Evolutionary conservation across 2,888 invertebrate species (phyloP), one percentile per base, ranked within the genome.

Genomic region (Spodoptera exigua): DNA sequence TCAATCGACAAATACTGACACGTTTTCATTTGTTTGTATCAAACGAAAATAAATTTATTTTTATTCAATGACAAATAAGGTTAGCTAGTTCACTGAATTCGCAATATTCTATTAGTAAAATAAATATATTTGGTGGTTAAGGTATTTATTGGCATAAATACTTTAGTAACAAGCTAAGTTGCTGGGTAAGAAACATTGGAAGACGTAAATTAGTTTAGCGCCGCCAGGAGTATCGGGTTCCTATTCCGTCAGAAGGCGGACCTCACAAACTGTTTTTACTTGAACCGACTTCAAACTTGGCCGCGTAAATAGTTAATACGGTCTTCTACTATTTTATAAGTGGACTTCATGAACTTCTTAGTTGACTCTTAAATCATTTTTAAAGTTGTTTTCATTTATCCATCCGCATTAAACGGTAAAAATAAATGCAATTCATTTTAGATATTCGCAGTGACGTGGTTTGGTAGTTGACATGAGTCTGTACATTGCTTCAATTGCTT

Each of bases 171-270:
- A 52, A 65, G 35, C 36, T 44, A 61, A 57, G 69, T 62, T 53
- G 41, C 37, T 27, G 40, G 61, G 51, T 54, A 55, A 45, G 49
- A 62, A 71, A 63, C 58, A 71, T 67, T 71, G 72, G 58, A 59
- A 54, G 46, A 68, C 59, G 53, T 55, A 56, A 70, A 63, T 70
- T 55, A 62, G 67, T 67, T 62, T 39, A 71, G 58, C 52, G 58
- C 55, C 56, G 37, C 45, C 21, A 57, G 57, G 54, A 48, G 60
- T 65, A 69, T 60, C 61, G 43, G 37, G 46, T 69, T 51, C 53
- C 53, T 40, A 40, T 62, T 47, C 66, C 51, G n/a, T 47, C 39
- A 59, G 60, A 44, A 49, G 56, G 37, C 41, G 32, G 55, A 60
- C 54, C 43, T 39, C 49, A 9, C n/a, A 37, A 57, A 53, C 36